Evolutionary conservation across 2,888 invertebrate genomes (phyloP), one percentile per base, ranked within the genome.

Genomic region (Epistrophe eligans): DNA sequence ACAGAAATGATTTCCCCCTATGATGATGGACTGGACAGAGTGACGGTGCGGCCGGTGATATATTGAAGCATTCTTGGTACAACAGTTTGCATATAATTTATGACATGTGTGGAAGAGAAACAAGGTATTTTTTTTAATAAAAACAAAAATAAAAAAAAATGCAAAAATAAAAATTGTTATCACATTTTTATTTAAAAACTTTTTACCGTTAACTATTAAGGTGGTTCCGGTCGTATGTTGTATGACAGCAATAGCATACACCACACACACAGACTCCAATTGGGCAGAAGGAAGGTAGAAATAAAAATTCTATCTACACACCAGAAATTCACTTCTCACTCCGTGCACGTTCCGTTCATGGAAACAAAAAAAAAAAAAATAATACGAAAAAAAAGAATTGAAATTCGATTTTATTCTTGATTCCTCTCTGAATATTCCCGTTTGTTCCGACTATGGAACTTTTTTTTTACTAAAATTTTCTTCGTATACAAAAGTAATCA

Each of bases 151-250:
- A 60, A 19, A 24, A 5, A 28, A 32, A 38, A 77, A 10, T 45
- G 64, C 35, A 35, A 32, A 11, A 35, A 67, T 4, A 13, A 24
- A 24, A 45, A 84, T 5, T 15, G 10, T 60, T 73, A 77, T 80
- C 55, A 80, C 67, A 52, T 73, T 60, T 24, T 43, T 55, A n/a
- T 55, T 32, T 62, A 60, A 72, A 9, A 71, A 45, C 38, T 52
- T 76, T 62, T 83, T 67, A 55, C 77, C 73, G 72, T 73, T 67
- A 57, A 52, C 62, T 73, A 32, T 77, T 85, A 66, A 81, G 85
- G 74, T 82, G 74, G 77, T 81, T 85, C 85, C 85, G 85, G 84
- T 48, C 73, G 55, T 81, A 64, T 81, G 81, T 28, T 15, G 55
- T 28, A 76, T 66, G 76, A 40, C 38, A 17, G 35, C 50, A 66